phyloP scores from a whole-genome alignment of 2,888 invertebrate species.

The Hanleya hanleyi region DNA sequence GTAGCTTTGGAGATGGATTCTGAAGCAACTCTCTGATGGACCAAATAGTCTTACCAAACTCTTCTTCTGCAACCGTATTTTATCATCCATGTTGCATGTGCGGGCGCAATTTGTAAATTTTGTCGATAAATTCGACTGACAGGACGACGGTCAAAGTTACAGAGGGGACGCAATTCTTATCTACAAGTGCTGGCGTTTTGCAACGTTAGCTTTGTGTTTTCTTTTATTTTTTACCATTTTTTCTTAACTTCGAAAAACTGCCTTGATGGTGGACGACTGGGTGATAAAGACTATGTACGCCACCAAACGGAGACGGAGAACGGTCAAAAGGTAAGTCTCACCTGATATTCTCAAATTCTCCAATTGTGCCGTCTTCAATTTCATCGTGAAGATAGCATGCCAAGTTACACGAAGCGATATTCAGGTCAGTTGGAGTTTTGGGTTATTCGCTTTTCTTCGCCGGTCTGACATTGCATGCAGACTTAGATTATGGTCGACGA shows the following conservation, averaged over 20 bases:
- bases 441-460: too few species aligned
- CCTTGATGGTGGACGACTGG: conserved; percentile 62
- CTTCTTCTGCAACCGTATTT: not conserved
- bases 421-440: too few species aligned
- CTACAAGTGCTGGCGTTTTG: too few species aligned
- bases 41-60: not conserved
- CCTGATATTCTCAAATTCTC: too few species aligned
- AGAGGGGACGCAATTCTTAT: too few species aligned
- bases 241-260: not conserved
- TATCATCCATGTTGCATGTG: not conserved
- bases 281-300: conserved; percentile 87
- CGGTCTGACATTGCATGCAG: too few species aligned
- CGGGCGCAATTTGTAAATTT: not conserved
- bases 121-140: not conserved
- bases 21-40: not conserved
- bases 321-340: conserved; percentile 96
- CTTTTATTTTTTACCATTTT: too few species aligned
- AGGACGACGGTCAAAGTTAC: not conserved
- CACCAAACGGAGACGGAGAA: conserved; percentile 93
- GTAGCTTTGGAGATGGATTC: not conserved
- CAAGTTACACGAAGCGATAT: too few species aligned
- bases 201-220: too few species aligned
- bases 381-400: too few species aligned
- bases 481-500: too few species aligned
- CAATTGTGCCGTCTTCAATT: too few species aligned